phyloP scores from a whole-genome alignment of 2,888 invertebrate species.

The Hofmannophila pseudospretella region DNA sequence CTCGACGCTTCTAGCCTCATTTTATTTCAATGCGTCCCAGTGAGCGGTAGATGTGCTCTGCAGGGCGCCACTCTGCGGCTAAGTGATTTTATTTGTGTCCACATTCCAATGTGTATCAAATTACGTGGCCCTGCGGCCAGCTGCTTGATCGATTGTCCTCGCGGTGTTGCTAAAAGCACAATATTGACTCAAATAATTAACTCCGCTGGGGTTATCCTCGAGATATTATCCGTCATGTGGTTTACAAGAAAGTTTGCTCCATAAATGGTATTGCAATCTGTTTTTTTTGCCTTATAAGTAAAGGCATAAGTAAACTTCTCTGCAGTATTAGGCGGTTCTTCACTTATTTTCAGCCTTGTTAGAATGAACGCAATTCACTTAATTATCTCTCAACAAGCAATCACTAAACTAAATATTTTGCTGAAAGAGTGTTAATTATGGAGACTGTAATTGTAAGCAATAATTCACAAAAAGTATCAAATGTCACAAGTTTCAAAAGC shows the following conservation, averaged over 20 bases:
- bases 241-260: slow-evolving; percentile 1
- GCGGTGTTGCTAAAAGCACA: slow-evolving; percentile 55
- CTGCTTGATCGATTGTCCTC: slow-evolving; percentile 69
- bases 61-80: slow-evolving; percentile 69
- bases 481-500: no score
- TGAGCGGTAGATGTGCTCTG: slow-evolving; percentile 58
- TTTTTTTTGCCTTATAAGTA: slow-evolving; percentile 8
- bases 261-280: not conserved
- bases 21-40: slow-evolving; percentile 25
- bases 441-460: no score
- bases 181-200: slow-evolving; percentile 52
- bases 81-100: slow-evolving; percentile 78
- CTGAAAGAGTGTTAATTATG: no score
- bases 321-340: no score
- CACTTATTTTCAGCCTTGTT: no score
- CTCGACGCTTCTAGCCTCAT: slow-evolving; percentile 21
- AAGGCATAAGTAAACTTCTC: not conserved
- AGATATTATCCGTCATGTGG: not conserved
- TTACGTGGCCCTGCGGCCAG: slow-evolving; percentile 63
- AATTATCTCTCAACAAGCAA: no score
- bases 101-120: slow-evolving; percentile 75
- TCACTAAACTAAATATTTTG: no score
- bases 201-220: slow-evolving; percentile 19
- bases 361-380: no score
- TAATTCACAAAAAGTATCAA: no score